Evolutionary conservation across 2,797 vertebrate genomes (phyloP).

Genomic region (Diglossa cyanea): DNA sequence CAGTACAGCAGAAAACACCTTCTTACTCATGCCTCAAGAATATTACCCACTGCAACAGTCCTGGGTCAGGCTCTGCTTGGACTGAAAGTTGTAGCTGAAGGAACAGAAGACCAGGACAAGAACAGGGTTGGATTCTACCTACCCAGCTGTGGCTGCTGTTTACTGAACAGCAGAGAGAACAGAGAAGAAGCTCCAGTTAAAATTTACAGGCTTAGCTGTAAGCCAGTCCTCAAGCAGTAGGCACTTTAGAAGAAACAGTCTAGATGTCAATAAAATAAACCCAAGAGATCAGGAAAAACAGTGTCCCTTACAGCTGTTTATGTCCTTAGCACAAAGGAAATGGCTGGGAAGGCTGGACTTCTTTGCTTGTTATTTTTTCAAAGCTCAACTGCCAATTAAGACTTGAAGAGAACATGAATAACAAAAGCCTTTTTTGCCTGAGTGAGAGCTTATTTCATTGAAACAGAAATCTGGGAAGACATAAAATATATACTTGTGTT

Average conservation of each 20-base stretch:
- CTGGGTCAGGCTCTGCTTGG: not conserved
- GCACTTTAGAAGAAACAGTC: not conserved
- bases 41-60: not conserved
- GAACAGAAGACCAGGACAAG: not conserved
- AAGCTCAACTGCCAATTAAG: not conserved
- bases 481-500: not conserved
- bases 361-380: not conserved
- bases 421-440: not conserved
- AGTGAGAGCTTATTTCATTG: not conserved
- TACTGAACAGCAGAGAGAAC: not conserved
- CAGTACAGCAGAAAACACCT: not conserved
- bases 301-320: not conserved
- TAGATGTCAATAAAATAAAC: not conserved
- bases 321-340: not conserved
- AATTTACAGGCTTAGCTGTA: not conserved
- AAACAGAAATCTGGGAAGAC: not conserved
- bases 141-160: not conserved
- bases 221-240: not conserved
- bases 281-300: not conserved
- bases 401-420: not conserved
- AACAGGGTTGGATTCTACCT: not conserved
- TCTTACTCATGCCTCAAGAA: not conserved
- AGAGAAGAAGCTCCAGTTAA: not conserved
- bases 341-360: not conserved
- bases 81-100: not conserved